Base-by-base conservation (phyloP, 2,888 invertebrate genomes). In the Augochlorella aurata region DNA sequence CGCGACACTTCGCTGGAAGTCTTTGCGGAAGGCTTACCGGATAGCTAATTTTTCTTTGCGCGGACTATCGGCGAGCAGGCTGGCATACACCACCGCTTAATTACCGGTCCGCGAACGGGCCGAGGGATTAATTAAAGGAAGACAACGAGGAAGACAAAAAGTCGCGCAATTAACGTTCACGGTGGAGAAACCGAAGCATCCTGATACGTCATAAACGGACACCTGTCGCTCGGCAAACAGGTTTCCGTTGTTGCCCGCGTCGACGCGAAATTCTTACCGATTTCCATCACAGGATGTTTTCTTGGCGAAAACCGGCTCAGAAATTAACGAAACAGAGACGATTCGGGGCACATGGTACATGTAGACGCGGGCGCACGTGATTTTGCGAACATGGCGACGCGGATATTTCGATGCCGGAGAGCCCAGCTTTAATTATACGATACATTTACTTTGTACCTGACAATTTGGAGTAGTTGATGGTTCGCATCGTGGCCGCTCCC, bases 201-300 rank as follows among this genome's bases (percentile, higher is more conserved):
- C 18, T 69, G 16, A 79, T 74, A 81, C 74, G 70, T 79, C 74
- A 67, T 79, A 38, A 24, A 58, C 29, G 70, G 58, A 71, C 81
- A 81, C 74, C 79, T 79, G 79, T 79, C 79, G 79, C 67, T 50
- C 52, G 21, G 49, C 52, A 18, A 71, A 81, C 81, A 74, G 70
- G 81, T 81, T 79, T 63, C n/a, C 50, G 49, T 70, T 14, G 21
- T 21, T 45, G 24, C 2, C 50, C 21, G 58, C 66, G 24, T 16
- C 24, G 45, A 52, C 38, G 16, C 21, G 24, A 54, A 67, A 70
- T 74, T 78, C 52, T 14, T 24, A 24, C 24, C 7, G 3, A 80
- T 69, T 74, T 58, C 50, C 50, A 65, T 38, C 21, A 14, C 14
- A 16, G 8, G 8, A 24, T 16, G 24, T 29, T 58, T 24, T 24